A percentile compares a stretch with the other conserved stretches of the same genome.
phyloP scores from a whole-genome alignment of 1,140 invertebrate species.

The Hypsibius dujardini region DNA sequence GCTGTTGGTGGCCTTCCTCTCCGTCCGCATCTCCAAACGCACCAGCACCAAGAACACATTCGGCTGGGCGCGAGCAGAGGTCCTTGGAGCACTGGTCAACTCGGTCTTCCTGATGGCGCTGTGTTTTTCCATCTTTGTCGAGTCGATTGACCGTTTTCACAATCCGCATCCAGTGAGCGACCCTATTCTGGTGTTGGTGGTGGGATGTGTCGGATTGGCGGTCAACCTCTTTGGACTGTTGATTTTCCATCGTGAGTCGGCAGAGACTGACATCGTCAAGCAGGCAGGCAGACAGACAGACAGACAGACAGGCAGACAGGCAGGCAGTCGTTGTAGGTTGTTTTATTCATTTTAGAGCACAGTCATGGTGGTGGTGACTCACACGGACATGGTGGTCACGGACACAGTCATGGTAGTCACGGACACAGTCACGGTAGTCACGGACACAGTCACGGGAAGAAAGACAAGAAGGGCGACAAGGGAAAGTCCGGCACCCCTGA shows the following conservation, averaged over 20 bases:
- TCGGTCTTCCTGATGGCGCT: constrained; percentile 40
- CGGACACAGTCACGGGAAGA: constrained; percentile 18
- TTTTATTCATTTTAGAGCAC: constrained; percentile 21
- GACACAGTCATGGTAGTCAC: constrained; percentile 24
- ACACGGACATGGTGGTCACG: constrained; percentile 24
- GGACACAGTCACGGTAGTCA: constrained; percentile 24
- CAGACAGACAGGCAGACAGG: too few species aligned
- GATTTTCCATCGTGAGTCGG: constrained; percentile 33
- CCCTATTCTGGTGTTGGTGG: constrained; percentile 36
- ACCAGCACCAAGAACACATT: constrained; percentile 37
- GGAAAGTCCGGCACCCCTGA: too few species aligned
- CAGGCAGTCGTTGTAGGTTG: too few species aligned
- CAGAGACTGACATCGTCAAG: too few species aligned
- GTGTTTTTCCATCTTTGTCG: constrained; percentile 41
- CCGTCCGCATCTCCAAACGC: constrained; percentile 28
- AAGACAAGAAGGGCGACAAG: constrained; percentile 19
- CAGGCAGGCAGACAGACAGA: too few species aligned
- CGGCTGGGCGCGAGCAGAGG: constrained; percentile 42
- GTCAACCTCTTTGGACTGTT: constrained; percentile 39
- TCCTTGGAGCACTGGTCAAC: constrained; percentile 41
- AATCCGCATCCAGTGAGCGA: constrained; percentile 56
- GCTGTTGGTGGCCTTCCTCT: constrained; percentile 35
- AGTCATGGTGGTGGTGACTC: too few species aligned
- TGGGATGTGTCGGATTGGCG: constrained; percentile 36
- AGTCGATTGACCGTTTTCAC: constrained; percentile 34